Evolutionary conservation across 2,113 vertebrate genomes (phyloP).

Genomic region (Brachionichthys hirsutus): DNA sequence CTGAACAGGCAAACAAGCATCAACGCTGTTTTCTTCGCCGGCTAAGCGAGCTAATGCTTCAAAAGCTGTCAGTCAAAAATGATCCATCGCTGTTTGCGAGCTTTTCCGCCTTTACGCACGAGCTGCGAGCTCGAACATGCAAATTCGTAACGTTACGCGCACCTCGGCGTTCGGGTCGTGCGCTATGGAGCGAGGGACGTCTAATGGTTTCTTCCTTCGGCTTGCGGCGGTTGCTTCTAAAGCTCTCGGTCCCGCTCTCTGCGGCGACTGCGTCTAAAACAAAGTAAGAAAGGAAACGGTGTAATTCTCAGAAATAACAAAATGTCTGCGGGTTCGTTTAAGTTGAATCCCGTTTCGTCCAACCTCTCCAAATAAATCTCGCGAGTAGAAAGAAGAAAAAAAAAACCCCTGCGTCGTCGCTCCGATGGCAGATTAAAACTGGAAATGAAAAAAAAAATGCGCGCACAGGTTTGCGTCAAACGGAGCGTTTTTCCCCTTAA

Average conservation of each 20-base stretch:
- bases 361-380: conserved; percentile 19
- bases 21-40: conserved; percentile 19
- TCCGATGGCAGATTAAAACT: not conserved
- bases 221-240: conserved; percentile 4
- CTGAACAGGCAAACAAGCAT: conserved; percentile 34
- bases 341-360: conserved; percentile 47
- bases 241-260: conserved; percentile 3
- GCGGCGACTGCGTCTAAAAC: conserved; percentile 13
- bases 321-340: conserved; percentile 61
- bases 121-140: conserved; percentile 36
- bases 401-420: conserved; percentile 11
- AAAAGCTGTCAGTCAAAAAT: conserved; percentile 68
- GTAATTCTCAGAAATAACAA: conserved; percentile 59
- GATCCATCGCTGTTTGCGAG: conserved; percentile 58
- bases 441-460: conserved; percentile 6
- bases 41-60: conserved; percentile 66
- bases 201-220: conserved; percentile 11
- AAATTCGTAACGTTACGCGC: conserved; percentile 37
- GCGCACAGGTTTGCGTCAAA: conserved; percentile 9
- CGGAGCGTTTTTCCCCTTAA: conserved; percentile 26
- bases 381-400: not conserved
- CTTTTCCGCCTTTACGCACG: conserved; percentile 43
- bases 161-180: conserved; percentile 17
- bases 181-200: not conserved
- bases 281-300: not conserved